These are phyloP conservation scores for Napeogenes inachia DNA, from an alignment of 2,888 invertebrate species.

Conservation along the genomic window DNA sequence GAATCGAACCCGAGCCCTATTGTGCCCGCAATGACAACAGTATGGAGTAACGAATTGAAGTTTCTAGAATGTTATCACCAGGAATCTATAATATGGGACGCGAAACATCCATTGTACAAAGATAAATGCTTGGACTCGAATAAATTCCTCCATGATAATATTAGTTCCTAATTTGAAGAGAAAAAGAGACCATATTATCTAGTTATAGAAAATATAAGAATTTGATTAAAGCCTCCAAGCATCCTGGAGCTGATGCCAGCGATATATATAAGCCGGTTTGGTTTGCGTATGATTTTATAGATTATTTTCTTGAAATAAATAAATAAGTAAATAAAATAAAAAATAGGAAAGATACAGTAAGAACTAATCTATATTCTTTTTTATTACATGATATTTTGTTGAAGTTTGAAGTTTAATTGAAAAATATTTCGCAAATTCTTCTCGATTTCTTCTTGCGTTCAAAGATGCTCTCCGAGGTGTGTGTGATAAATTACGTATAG, in stretches of 20 bases:
- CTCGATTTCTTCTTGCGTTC: conserved; percentile 22
- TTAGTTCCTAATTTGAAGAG: conserved; percentile 5
- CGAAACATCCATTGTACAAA: conserved; percentile 3
- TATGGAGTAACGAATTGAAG: conserved; percentile 9
- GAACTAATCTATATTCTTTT: background rate
- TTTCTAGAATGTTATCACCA: conserved; percentile 5
- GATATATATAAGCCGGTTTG: conserved; percentile 28
- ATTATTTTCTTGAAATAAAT: too few relatives aligned
- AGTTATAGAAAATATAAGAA: conserved; percentile 12
- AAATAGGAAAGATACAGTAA: too few relatives aligned
- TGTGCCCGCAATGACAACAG: too few relatives aligned
- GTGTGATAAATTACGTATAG: conserved; percentile 27
- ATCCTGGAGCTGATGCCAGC: conserved; percentile 16
- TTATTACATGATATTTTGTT: background rate
- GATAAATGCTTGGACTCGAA: conserved; percentile 9
- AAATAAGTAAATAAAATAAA: too few relatives aligned
- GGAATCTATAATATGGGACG: conserved; percentile 7
- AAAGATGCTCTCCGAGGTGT: conserved; percentile 30
- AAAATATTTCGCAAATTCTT: conserved; percentile 22
- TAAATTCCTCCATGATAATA: conserved; percentile 5
- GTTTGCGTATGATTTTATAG: conserved; percentile 29
- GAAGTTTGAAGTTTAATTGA: background rate
- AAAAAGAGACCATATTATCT: conserved; percentile 9
- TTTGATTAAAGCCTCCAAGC: conserved; percentile 13
- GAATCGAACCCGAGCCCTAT: too few relatives aligned